Evolutionary conservation across 2,888 invertebrate species (phyloP), one percentile per base, ranked within the genome.

Genomic region (Chloroclystis v-ata): DNA sequence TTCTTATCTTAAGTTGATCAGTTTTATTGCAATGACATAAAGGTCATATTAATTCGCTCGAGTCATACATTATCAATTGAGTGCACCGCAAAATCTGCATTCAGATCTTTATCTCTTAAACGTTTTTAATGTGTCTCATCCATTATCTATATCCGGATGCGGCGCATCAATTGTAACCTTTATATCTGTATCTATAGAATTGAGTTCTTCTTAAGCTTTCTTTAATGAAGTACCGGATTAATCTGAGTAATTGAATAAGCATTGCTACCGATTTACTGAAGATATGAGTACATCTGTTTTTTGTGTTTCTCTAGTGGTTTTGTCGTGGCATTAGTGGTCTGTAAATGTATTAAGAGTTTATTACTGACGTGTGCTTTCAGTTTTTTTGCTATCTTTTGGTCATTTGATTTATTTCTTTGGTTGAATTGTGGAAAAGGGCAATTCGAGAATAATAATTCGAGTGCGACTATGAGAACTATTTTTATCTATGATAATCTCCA

Each of bases 91-190:
- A 73, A 44, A 80, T 80, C 78, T 77, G 73, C 75, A 77, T 76
- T 77, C 75, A 79, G 82, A 85, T 84, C 69, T 73, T 78, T 82
- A 86, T 86, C 84, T 74, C 47, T 75, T 78, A 77, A 76, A 57
- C 72, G 65, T 57, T 61, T 60, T 67, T 65, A 76, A 75, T 73
- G 66, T 63, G 20, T 4, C 20, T 5, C 20, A 20, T 20, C 20
- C 20, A 20, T 20, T 20, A 37, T 25, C 54, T 54, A 58, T 66
- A 67, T 69, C 69, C 67, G 69, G 69, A 62, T 65, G 50, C 49
- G 50, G 55, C 55, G 44, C n/a, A 25, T 7, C 43, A 56, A 62
- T 65, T 54, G 39, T n/a, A n/a, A n/a, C 43, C 46, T 54, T 55
- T 55, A 54, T 49, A 20, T 13, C 11, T 35, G 30, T 29, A 33